Evolutionary conservation across 2,797 vertebrate genomes (phyloP).

Genomic region (Chelidonichthys spinosus): DNA sequence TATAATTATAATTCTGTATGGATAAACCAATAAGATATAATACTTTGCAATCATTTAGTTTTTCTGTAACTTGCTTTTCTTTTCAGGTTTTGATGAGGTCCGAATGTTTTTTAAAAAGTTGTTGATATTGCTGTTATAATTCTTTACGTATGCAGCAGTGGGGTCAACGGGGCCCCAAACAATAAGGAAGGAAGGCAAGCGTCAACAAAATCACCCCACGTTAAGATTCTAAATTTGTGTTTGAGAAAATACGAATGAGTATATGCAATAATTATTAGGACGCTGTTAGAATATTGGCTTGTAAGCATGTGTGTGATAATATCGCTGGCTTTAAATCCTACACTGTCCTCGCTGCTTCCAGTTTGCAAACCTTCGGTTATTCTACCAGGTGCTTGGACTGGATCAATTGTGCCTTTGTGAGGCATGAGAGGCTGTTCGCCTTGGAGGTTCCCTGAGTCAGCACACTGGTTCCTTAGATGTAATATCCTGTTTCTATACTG

Average conservation of each 20-base stretch:
- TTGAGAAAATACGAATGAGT: conserved; percentile 5
- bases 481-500: conserved; percentile 75
- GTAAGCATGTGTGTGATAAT: conserved; percentile 12
- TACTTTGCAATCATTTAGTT: not conserved
- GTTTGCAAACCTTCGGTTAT: conserved; percentile 45
- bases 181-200: conserved; percentile 3
- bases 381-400: conserved; percentile 55
- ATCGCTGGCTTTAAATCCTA: conserved; percentile 28
- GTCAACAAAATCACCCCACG: not conserved
- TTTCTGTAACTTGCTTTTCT: not conserved
- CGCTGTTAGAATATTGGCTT: conserved; percentile 14
- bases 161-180: conserved; percentile 4
- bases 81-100: not conserved
- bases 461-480: conserved; percentile 70
- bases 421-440: conserved; percentile 58
- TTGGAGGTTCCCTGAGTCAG: conserved; percentile 77
- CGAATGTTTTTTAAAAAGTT: not conserved
- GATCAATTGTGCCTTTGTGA: conserved; percentile 67
- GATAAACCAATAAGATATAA: not conserved
- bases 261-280: conserved; percentile 8
- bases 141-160: not conserved
- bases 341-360: conserved; percentile 44
- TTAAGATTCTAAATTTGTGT: not conserved
- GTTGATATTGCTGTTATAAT: not conserved
- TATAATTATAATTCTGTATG: not conserved